Conservation (phyloP, 2,888 invertebrate species). For the Eubasilissa splendida region DNA sequence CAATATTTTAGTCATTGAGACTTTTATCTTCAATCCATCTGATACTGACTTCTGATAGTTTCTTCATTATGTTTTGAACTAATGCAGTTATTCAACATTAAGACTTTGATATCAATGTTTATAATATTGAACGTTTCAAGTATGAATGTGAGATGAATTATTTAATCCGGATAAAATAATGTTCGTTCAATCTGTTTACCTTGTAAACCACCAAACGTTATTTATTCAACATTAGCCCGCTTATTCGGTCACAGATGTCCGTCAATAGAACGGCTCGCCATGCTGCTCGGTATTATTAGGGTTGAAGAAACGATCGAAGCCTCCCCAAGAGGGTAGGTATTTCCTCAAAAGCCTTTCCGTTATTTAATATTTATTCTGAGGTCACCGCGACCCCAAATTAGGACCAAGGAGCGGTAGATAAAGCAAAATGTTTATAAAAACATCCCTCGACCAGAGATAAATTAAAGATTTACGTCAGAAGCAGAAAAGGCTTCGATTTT, state of each 20-base stretch:
- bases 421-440: conserved; percentile 35
- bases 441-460: conserved; percentile 31
- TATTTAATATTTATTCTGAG: conserved; percentile 42
- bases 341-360: conserved; percentile 21
- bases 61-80: no score
- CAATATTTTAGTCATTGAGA: no score
- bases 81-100: no score
- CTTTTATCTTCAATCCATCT: no score
- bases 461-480: conserved; percentile 39
- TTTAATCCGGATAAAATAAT: no score
- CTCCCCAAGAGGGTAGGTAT: conserved; percentile 14
- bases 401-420: conserved; percentile 26
- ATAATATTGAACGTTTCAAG: no score
- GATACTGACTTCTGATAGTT: no score
- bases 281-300: conserved; percentile 9
- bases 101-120: no score
- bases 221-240: neutral
- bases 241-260: neutral
- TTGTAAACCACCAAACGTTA: neutral
- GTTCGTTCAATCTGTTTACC: no score
- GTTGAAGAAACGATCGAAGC: conserved; percentile 23
- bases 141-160: no score
- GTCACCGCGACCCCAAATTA: conserved; percentile 23
- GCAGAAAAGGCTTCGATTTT: conserved; percentile 27
- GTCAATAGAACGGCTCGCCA: neutral